A percentile compares a stretch with the other conserved stretches of the same genome.
Conservation (phyloP, 2,113 vertebrate species). For the Stegastes partitus region DNA sequence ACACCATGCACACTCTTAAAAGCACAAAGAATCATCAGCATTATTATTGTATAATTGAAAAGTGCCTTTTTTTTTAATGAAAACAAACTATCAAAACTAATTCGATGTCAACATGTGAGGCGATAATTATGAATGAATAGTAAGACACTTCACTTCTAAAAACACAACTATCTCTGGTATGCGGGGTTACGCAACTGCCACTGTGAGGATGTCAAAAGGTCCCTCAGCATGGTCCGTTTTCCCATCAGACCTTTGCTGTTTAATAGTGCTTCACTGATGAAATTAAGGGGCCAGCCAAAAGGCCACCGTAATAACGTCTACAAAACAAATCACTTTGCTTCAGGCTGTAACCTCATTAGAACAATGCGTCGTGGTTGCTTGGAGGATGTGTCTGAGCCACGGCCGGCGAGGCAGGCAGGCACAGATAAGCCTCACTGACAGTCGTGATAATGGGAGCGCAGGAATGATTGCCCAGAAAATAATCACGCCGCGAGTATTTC, state of each 20-base stretch:
- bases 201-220: slow-evolving; percentile 65
- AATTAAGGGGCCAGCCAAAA: slow-evolving; percentile 77
- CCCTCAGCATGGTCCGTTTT: slow-evolving; percentile 45
- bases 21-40: background rate
- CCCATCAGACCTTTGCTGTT: slow-evolving; percentile 58
- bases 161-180: slow-evolving; percentile 60
- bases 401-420: slow-evolving; percentile 37
- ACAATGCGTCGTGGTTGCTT: slow-evolving; percentile 61
- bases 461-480: slow-evolving; percentile 60
- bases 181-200: slow-evolving; percentile 51
- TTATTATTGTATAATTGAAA: slow-evolving; percentile 9
- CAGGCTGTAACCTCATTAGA: slow-evolving; percentile 75
- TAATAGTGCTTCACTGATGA: slow-evolving; percentile 81
- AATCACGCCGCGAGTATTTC: slow-evolving; percentile 57
- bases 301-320: slow-evolving; percentile 69
- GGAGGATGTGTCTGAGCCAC: slow-evolving; percentile 59
- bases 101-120: background rate
- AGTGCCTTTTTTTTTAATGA: background rate
- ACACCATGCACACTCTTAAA: background rate
- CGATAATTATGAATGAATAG: slow-evolving; percentile 42
- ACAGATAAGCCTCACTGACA: slow-evolving; percentile 74
- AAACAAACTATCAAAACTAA: slow-evolving; percentile 13
- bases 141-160: slow-evolving; percentile 30
- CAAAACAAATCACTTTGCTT: slow-evolving; percentile 68
- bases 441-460: slow-evolving; percentile 62